A percentile compares a stretch with the other conserved stretches of the same genome.
phyloP scores from a whole-genome alignment of 2,113 vertebrate species.

The Rhinoderma darwinii region DNA sequence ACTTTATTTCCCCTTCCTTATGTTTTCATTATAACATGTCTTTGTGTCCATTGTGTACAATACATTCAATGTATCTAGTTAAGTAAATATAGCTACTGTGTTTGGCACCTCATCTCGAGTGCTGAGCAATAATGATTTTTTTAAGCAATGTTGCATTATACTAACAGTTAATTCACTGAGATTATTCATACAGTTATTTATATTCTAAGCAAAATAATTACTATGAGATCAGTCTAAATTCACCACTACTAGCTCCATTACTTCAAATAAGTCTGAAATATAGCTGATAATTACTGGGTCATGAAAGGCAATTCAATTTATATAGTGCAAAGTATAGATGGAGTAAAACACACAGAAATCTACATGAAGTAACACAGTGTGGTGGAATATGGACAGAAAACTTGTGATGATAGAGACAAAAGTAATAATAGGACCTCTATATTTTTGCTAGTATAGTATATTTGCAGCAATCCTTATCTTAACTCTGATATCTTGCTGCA shows the following conservation, averaged over 20 bases:
- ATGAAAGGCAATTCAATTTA: background rate
- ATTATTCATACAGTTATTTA: background rate
- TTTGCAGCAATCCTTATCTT: too few species aligned
- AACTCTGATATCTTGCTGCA: too few species aligned
- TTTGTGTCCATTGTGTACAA: background rate
- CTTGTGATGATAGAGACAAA: background rate
- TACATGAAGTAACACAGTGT: background rate
- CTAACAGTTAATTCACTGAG: background rate
- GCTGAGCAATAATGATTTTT: background rate
- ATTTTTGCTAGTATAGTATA: too few species aligned
- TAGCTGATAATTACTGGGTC: background rate
- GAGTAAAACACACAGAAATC: background rate
- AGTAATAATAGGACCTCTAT: too few species aligned
- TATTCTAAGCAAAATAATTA: background rate
- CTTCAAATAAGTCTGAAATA: background rate
- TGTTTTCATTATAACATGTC: background rate
- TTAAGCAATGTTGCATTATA: background rate
- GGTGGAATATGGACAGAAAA: background rate
- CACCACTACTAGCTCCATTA: background rate
- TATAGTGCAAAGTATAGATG: background rate
- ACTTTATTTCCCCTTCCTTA: background rate
- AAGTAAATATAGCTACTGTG: slow-evolving; percentile 2
- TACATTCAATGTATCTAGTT: background rate
- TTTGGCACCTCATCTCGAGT: background rate
- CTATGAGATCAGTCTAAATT: background rate